phyloP scores from a whole-genome alignment of 2,888 invertebrate species.

The Melipona beecheii region DNA sequence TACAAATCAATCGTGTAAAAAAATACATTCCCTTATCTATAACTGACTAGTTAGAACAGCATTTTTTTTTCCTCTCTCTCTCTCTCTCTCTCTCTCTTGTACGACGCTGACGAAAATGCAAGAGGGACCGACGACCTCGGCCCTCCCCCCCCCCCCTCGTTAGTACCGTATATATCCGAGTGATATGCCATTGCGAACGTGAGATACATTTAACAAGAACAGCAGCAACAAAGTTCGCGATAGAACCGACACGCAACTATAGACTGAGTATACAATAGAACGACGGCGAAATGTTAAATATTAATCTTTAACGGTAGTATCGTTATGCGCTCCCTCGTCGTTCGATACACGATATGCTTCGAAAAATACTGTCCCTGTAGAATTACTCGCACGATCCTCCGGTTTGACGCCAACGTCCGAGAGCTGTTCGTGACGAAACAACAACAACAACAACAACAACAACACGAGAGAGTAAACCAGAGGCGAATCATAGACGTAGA shows the following conservation, averaged over 20 bases:
- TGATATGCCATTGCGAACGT: slow-evolving; percentile 48
- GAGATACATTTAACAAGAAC: slow-evolving; percentile 37
- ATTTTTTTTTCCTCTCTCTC: slow-evolving; percentile 10
- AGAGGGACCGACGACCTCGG: neutral
- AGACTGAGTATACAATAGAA: slow-evolving; percentile 40
- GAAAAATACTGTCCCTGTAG: slow-evolving; percentile 8
- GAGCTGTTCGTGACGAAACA: neutral
- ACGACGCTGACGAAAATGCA: slow-evolving; percentile 68
- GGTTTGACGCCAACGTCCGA: neutral
- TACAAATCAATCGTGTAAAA: slow-evolving; percentile 78
- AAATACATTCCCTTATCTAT: slow-evolving; percentile 81
- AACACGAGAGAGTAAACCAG: slow-evolving; percentile 1
- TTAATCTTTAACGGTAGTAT: slow-evolving; percentile 6
- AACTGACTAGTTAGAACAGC: slow-evolving; percentile 77
- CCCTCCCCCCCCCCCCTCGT: neutral
- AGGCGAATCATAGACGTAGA: neutral
- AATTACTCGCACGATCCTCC: slow-evolving; percentile 2
- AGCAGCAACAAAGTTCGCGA: slow-evolving; percentile 1
- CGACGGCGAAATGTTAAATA: slow-evolving; percentile 19
- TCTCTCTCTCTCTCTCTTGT: slow-evolving; percentile 11
- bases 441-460: too few species aligned
- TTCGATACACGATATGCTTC: slow-evolving; percentile 2
- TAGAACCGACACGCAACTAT: slow-evolving; percentile 11
- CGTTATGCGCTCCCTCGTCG: neutral
- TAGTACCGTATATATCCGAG: neutral